phyloP scores from a whole-genome alignment of 1,140 invertebrate genomes.

The Drosophila leontia region DNA sequence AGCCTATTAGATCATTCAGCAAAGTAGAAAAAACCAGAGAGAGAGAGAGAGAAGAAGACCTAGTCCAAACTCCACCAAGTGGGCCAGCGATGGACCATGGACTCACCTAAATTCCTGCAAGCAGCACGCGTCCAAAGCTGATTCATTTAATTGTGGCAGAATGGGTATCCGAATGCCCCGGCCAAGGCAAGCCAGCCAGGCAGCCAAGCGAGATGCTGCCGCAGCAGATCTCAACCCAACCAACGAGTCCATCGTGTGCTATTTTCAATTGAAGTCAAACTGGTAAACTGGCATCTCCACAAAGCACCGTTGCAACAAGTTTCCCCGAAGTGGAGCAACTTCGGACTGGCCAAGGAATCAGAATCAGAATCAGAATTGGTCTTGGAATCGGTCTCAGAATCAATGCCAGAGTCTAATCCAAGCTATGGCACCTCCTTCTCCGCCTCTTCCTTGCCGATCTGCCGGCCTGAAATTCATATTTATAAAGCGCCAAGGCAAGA shows the following conservation, averaged over 20 bases:
- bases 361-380: conserved; percentile 19
- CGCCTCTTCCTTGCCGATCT: neutral
- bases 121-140: conserved; percentile 45
- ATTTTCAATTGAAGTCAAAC: conserved; percentile 57
- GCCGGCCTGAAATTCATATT: conserved; percentile 57
- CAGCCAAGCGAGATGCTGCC: conserved; percentile 21
- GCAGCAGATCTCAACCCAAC: neutral
- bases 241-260: conserved; percentile 28
- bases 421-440: neutral
- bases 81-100: conserved; percentile 27
- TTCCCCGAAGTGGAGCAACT: conserved; percentile 65
- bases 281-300: conserved; percentile 33
- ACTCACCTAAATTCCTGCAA: conserved; percentile 42
- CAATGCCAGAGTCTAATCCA: neutral
- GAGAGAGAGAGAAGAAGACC: neutral
- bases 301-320: conserved; percentile 73
- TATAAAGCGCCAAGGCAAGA: conserved; percentile 60
- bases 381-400: conserved; percentile 8
- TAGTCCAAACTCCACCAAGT: conserved; percentile 8
- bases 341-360: conserved; percentile 49
- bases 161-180: conserved; percentile 16
- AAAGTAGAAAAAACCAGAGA: conserved; percentile 25
- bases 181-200: conserved; percentile 46
- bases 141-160: conserved; percentile 50
- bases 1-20: conserved; percentile 43